These are phyloP conservation scores for Elysia chlorotica DNA, from an alignment of 1,140 invertebrate species.

Conservation along the genomic window DNA sequence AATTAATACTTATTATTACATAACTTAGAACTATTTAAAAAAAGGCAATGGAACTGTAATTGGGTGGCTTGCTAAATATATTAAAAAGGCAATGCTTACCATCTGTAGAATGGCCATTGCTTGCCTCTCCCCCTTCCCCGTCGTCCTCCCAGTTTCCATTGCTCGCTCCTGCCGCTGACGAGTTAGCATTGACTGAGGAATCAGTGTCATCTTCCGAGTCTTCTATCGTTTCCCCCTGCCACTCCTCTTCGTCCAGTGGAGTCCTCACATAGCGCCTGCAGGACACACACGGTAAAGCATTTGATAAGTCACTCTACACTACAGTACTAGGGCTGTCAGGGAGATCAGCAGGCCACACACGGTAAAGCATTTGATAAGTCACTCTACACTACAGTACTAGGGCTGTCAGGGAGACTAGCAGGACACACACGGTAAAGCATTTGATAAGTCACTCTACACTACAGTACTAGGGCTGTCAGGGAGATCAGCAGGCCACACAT, in stretches of 20 bases:
- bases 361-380: no score
- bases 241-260: constrained; percentile 45
- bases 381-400: background rate
- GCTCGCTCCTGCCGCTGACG: constrained; percentile 32
- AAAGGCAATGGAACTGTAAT: no score
- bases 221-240: constrained; percentile 43
- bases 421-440: no score
- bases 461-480: no score
- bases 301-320: no score
- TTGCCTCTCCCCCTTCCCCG: constrained; percentile 23
- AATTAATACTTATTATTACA: no score
- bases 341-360: no score
- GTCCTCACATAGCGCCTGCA: constrained; percentile 52
- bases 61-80: background rate
- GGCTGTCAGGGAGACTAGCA: background rate
- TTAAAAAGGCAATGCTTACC: background rate
- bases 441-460: no score
- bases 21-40: no score
- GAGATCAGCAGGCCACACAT: no score
- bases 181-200: constrained; percentile 15
- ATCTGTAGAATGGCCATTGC: constrained; percentile 2
- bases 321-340: no score
- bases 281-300: no score
- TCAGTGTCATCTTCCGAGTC: constrained; percentile 35
- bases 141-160: constrained; percentile 24